These are phyloP conservation scores for Gnathonemus echidnorhynchus DNA, from an alignment of 2,113 vertebrate genomes.

Conservation along the genomic window DNA sequence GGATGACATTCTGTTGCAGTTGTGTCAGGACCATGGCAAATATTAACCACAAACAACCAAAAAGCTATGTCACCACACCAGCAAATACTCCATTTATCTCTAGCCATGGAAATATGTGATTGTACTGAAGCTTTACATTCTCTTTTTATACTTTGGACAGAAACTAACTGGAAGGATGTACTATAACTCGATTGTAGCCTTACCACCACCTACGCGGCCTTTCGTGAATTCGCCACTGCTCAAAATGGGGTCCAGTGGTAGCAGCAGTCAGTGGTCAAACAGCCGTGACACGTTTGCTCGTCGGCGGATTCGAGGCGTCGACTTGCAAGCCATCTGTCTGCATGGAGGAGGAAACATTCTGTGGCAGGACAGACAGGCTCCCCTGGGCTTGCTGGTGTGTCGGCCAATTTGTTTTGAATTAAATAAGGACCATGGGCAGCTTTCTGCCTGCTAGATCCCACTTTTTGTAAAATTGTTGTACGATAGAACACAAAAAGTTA, in stretches of 20 bases:
- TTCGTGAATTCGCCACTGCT: neutral
- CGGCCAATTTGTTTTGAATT: neutral
- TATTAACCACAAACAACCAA: neutral
- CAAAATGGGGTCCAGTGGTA: neutral
- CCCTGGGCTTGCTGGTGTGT: neutral
- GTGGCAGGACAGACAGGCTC: neutral
- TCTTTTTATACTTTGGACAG: neutral
- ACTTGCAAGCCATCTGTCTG: neutral
- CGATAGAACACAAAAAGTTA: neutral
- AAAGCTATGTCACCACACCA: neutral
- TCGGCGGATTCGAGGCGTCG: neutral
- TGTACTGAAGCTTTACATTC: neutral
- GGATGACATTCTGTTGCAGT: neutral
- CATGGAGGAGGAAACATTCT: neutral
- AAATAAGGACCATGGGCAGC: slow-evolving; percentile 34
- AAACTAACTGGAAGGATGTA: slow-evolving; percentile 4
- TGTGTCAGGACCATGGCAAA: neutral
- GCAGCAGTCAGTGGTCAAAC: neutral
- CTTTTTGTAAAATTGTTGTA: slow-evolving; percentile 13
- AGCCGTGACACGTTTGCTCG: neutral
- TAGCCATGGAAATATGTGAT: neutral
- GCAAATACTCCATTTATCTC: neutral
- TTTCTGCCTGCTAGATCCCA: slow-evolving; percentile 31
- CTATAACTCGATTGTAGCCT: neutral
- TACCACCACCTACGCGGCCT: neutral